Base-by-base conservation (phyloP, 1,140 invertebrate species). In the Lordiphosa stackelbergi region DNA sequence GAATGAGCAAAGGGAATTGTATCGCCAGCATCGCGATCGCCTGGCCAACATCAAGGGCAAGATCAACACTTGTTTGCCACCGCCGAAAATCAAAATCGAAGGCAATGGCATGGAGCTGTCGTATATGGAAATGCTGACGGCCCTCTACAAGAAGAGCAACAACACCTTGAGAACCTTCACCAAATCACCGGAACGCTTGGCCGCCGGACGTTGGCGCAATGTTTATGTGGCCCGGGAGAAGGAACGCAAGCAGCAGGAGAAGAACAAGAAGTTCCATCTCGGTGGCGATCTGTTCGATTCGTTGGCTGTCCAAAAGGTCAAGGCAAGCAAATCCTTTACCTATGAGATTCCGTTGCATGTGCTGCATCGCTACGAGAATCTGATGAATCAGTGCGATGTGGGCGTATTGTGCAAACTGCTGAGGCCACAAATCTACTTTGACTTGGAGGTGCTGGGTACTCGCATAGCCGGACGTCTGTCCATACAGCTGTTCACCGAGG, bases 401-500 rank as follows among this genome's bases (percentile, higher is more conserved):
- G 28, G 35, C 3, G 28, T 70, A 9, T 58, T 85, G 1, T 85
- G 81, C 58, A 75, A 83, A 40, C 53, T 85, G 16, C 38, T 85
- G 38, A 75, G 83, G 2, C 83, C 83, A 0, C 75, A 83, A 28
- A 74, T 85, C 53, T 85, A 60, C 3, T 28, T 85, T 12, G 83
- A 85, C 10, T 5, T 85, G 1, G 53, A 47, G 10, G 69, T 85
- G 12, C 37, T 40, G 0, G 66, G 69, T 10, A 49, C 54, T 0
- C 77, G 58, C 3, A 64, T 83, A 12, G 40, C 51, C 24, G 83
- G 77, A 1, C 69, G 83, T 1, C 63, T 85, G 1, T 7, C 9
- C 22, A 74, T 85, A 24, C 83, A 85, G 51, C 61, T 85, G 4
- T 85, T 85, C 46, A 85, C 83, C 5, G 83, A 85, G 47, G 83